phyloP scores from a whole-genome alignment of 2,113 vertebrate genomes.

The Apistogramma diplotaenia region DNA sequence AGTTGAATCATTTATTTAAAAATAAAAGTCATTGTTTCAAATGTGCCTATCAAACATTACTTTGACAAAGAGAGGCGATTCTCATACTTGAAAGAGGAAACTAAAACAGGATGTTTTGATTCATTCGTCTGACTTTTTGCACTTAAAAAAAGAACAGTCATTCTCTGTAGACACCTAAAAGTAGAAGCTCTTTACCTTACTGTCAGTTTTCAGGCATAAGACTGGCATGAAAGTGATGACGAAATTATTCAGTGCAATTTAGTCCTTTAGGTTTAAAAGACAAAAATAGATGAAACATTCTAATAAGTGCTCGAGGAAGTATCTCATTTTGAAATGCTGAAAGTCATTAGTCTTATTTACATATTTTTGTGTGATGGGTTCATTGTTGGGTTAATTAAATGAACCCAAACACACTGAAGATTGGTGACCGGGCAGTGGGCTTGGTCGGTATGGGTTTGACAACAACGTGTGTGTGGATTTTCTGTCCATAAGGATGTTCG shows the following conservation, averaged over 20 bases:
- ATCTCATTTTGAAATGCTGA: slow-evolving; percentile 4
- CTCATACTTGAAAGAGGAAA: slow-evolving; percentile 49
- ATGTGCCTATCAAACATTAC: slow-evolving; percentile 50
- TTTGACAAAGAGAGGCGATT: slow-evolving; percentile 52
- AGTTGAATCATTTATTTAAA: slow-evolving; percentile 67
- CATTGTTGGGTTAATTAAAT: slow-evolving; percentile 73
- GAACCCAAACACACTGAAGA: slow-evolving; percentile 94
- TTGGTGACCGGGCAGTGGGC: slow-evolving; percentile 80
- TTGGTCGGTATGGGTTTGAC: slow-evolving; percentile 98
- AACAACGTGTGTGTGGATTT: slow-evolving; percentile 85
- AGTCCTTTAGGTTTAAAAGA: slow-evolving; percentile 43
- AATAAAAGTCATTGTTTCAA: slow-evolving; percentile 57
- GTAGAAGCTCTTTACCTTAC: slow-evolving; percentile 50
- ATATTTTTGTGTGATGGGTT: not conserved
- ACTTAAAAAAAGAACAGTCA: slow-evolving; percentile 30
- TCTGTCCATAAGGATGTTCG: slow-evolving; percentile 79
- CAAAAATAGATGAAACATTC: slow-evolving; percentile 41
- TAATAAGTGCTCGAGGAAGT: slow-evolving; percentile 66
- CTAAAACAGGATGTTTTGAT: slow-evolving; percentile 50
- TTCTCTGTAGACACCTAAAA: slow-evolving; percentile 42
- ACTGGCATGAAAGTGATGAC: slow-evolving; percentile 20
- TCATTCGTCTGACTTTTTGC: slow-evolving; percentile 41
- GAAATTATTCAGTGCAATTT: slow-evolving; percentile 56
- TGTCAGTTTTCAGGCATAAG: slow-evolving; percentile 43
- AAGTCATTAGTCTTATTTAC: slow-evolving; percentile 46